Percentiles rank a stretch among this genome's conserved stretches.
These are phyloP conservation scores for Apostichopus japonicus DNA, from an alignment of 35 echinoderm and acorn worm species.

Conservation along the genomic window DNA sequence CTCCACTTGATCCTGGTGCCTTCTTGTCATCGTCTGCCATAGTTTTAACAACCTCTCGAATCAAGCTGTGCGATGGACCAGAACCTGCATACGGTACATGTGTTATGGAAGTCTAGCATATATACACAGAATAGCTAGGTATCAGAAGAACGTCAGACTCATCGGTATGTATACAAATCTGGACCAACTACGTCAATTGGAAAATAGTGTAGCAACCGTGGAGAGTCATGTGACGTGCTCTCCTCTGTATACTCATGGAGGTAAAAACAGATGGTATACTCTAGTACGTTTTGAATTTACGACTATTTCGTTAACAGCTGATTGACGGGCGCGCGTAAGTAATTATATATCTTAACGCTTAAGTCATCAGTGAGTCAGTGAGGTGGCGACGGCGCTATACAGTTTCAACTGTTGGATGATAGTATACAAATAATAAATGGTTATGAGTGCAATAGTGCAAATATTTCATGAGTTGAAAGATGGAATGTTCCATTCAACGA, in stretches of 20 bases:
- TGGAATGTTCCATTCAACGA: too few species aligned
- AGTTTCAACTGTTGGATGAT: background rate
- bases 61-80: background rate
- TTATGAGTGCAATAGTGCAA: too few species aligned
- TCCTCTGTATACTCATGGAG: too few species aligned
- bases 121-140: background rate
- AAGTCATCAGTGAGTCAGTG: background rate
- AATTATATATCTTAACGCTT: background rate
- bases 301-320: background rate
- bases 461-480: too few species aligned
- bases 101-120: background rate
- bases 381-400: background rate
- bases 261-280: too few species aligned
- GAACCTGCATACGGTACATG: background rate
- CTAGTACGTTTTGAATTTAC: too few species aligned
- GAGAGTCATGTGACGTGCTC: too few species aligned
- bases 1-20: background rate
- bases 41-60: background rate
- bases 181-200: too few species aligned
- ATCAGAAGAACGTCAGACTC: background rate
- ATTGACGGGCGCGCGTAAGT: background rate
- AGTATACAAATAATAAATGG: too few species aligned
- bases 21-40: conserved; percentile 31
- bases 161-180: background rate
- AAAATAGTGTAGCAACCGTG: too few species aligned